Evolutionary conservation across 2,888 invertebrate genomes (phyloP).

Genomic region (Drosophila paramelanica): DNA sequence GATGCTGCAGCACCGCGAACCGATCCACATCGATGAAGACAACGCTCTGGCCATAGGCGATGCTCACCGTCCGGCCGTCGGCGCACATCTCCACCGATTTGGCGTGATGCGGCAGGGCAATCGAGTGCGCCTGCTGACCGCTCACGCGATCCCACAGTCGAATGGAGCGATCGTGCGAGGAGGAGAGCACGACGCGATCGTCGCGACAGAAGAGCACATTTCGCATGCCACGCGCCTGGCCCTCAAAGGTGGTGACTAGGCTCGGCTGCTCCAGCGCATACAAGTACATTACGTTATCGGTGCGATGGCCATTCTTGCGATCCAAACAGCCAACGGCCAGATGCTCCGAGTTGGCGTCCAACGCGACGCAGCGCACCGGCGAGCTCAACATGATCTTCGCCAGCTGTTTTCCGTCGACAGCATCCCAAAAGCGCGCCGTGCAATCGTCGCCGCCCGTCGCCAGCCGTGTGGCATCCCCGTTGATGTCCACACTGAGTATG

Average conservation of each 20-base stretch:
- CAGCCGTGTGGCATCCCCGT: slow-evolving; percentile 93
- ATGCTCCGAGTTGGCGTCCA: slow-evolving; percentile 90
- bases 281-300: slow-evolving; percentile 90
- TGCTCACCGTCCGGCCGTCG: slow-evolving; percentile 93
- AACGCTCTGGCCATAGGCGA: slow-evolving; percentile 89
- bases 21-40: slow-evolving; percentile 89
- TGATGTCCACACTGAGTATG: slow-evolving; percentile 97
- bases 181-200: slow-evolving; percentile 91
- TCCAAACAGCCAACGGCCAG: slow-evolving; percentile 96
- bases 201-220: slow-evolving; percentile 93
- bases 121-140: slow-evolving; percentile 90
- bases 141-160: slow-evolving; percentile 92
- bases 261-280: slow-evolving; percentile 91
- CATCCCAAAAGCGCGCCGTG: slow-evolving; percentile 97
- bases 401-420: slow-evolving; percentile 93
- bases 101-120: slow-evolving; percentile 92
- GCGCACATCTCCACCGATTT: slow-evolving; percentile 95
- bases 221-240: slow-evolving; percentile 92
- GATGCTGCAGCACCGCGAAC: slow-evolving; percentile 92
- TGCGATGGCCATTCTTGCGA: slow-evolving; percentile 86
- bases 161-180: slow-evolving; percentile 95
- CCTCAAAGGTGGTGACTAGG: slow-evolving; percentile 86
- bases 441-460: slow-evolving; percentile 98
- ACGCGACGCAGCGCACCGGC: slow-evolving; percentile 96
- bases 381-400: slow-evolving; percentile 90